phyloP scores from a whole-genome alignment of 2,888 invertebrate genomes.

The Drosophila melanocephala region DNA sequence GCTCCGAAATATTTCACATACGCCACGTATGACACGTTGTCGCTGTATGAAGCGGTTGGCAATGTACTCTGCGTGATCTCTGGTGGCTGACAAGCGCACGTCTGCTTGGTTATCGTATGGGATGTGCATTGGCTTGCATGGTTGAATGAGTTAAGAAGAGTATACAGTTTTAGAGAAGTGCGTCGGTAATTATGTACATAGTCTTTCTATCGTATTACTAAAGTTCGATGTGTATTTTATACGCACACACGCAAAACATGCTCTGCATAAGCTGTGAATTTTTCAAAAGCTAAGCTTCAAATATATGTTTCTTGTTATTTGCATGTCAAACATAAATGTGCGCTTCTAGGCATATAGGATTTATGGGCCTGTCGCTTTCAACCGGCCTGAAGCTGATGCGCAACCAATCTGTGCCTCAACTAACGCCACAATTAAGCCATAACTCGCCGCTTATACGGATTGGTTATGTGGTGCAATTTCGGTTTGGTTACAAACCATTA shows the following conservation, averaged over 20 bases:
- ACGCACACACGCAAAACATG: not conserved
- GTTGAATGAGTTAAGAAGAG: conserved; percentile 12
- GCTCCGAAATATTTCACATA: conserved; percentile 60
- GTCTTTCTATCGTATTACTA: not conserved
- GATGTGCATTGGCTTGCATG: conserved; percentile 19
- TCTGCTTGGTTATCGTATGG: conserved; percentile 45
- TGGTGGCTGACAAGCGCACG: conserved; percentile 46
- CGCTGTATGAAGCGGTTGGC: conserved; percentile 46
- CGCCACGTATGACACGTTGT: conserved; percentile 56
- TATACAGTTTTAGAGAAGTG: not conserved
- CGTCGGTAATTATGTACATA: not conserved
- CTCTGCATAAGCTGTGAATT: not conserved
- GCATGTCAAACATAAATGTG: conserved; percentile 8
- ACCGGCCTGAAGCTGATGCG: not conserved
- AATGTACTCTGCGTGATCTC: conserved; percentile 44
- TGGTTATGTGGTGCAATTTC: conserved; percentile 52
- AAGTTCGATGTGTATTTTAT: not conserved
- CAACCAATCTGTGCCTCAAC: conserved; percentile 5
- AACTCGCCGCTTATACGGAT: conserved; percentile 52
- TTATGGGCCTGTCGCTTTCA: not conserved
- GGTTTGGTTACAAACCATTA: conserved; percentile 73
- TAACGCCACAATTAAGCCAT: conserved; percentile 69
- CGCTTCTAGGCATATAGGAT: not conserved
- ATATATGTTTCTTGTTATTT: not conserved
- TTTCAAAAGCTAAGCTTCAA: not conserved